These are phyloP conservation scores for Ceratotherium simum DNA, from an alignment of 2,113 vertebrate species.

Conservation along the genomic window DNA sequence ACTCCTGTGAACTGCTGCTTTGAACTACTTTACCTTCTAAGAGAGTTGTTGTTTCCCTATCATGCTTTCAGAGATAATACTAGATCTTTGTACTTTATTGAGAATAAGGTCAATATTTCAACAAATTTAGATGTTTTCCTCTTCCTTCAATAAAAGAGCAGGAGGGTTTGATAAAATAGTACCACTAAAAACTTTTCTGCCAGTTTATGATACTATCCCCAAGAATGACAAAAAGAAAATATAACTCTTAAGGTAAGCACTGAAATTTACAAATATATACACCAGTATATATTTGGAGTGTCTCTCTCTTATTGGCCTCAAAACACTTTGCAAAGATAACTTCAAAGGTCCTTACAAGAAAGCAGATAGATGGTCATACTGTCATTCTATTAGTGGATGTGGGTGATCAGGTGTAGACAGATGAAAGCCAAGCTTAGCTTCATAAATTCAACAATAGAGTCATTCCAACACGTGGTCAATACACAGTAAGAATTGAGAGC, in stretches of 20 bases:
- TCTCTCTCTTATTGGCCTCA: background rate
- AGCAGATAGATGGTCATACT: background rate
- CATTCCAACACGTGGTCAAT: background rate
- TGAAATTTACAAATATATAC: constrained; percentile 21
- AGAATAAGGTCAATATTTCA: background rate
- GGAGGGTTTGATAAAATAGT: constrained; percentile 5
- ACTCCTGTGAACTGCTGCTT: background rate
- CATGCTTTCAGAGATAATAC: background rate
- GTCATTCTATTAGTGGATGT: background rate
- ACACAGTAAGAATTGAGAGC: background rate
- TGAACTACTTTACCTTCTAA: background rate
- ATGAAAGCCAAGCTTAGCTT: background rate
- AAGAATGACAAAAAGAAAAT: background rate
- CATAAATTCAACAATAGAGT: background rate
- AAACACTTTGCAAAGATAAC: background rate
- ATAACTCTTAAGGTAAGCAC: constrained; percentile 8
- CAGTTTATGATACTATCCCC: background rate
- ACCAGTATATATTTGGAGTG: background rate
- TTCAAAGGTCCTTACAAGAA: background rate
- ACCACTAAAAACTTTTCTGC: background rate
- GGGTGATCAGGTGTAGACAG: background rate
- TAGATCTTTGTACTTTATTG: background rate
- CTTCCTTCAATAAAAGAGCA: constrained; percentile 20
- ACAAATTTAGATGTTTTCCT: background rate
- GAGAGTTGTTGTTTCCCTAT: background rate